Percentiles rank a stretch among this genome's conserved stretches.
These are phyloP conservation scores for Chiloscyllium plagiosum DNA, from an alignment of 2,113 vertebrate genomes.

Conservation along the genomic window DNA sequence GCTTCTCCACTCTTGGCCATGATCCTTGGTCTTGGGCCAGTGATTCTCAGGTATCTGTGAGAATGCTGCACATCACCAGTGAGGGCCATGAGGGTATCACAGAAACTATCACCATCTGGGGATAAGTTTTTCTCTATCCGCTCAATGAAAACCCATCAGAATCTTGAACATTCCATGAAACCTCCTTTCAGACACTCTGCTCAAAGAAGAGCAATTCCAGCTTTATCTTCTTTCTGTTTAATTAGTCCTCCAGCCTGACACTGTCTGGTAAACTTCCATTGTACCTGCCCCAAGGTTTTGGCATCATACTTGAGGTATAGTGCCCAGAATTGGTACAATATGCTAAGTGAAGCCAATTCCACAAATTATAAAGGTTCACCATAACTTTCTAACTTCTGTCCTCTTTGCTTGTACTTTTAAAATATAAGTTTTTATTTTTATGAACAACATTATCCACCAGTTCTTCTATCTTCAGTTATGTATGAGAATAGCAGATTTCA, in stretches of 20 bases:
- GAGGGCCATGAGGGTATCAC: too few relatives aligned
- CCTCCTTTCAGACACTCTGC: background rate
- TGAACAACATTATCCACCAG: background rate
- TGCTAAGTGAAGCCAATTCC: background rate
- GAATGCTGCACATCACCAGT: too few relatives aligned
- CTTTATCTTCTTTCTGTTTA: background rate
- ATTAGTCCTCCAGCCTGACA: background rate
- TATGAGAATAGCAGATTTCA: background rate
- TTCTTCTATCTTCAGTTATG: background rate
- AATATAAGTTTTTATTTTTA: background rate
- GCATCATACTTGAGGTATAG: background rate
- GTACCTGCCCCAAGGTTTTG: background rate
- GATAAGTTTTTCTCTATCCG: background rate
- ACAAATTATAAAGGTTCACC: background rate
- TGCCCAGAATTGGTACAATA: background rate
- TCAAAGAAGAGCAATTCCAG: background rate
- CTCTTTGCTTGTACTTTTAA: background rate
- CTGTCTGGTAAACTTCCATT: background rate
- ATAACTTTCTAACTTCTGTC: background rate
- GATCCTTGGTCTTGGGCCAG: too few relatives aligned
- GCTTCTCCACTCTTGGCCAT: too few relatives aligned
- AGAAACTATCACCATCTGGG: too few relatives aligned
- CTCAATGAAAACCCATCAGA: background rate
- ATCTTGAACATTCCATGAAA: background rate
- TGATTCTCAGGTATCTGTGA: too few relatives aligned